Conservation (phyloP, 2,797 vertebrate species). For the Gymnothorax javanicus region DNA sequence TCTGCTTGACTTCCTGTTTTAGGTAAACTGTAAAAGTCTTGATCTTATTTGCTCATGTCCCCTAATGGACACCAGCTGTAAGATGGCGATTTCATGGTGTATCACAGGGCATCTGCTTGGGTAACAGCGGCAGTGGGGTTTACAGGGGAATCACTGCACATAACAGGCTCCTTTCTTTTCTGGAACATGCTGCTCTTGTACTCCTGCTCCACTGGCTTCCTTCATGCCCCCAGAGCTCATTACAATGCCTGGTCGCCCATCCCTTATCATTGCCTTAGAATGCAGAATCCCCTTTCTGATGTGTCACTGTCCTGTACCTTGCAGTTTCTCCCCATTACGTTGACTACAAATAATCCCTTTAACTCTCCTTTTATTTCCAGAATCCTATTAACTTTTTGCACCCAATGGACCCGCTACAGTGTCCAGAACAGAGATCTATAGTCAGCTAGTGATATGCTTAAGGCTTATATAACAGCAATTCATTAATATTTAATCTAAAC, state of each 20-base stretch:
- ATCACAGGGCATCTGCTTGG: background rate
- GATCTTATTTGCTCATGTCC: background rate
- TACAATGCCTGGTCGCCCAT: background rate
- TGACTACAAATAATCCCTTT: slow-evolving; percentile 47
- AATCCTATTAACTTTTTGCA: slow-evolving; percentile 53
- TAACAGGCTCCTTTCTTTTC: background rate
- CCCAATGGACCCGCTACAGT: too few species aligned
- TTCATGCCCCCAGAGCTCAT: background rate
- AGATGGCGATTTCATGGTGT: background rate
- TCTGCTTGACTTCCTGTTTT: background rate
- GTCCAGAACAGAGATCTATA: too few species aligned
- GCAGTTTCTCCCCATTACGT: background rate
- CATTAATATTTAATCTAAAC: too few species aligned
- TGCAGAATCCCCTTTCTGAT: slow-evolving; percentile 45
- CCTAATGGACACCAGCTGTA: background rate
- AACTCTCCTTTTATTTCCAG: slow-evolving; percentile 51
- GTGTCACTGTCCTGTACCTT: slow-evolving; percentile 37
- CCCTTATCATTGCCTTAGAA: slow-evolving; percentile 8
- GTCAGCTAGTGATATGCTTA: too few species aligned
- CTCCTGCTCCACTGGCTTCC: slow-evolving; percentile 5
- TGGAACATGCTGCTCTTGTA: background rate
- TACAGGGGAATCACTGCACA: background rate
- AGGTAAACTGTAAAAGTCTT: background rate
- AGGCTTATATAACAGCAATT: too few species aligned
- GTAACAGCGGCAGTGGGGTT: background rate